Conservation (phyloP, 2,888 invertebrate species). For the Stramonita haemastoma region DNA sequence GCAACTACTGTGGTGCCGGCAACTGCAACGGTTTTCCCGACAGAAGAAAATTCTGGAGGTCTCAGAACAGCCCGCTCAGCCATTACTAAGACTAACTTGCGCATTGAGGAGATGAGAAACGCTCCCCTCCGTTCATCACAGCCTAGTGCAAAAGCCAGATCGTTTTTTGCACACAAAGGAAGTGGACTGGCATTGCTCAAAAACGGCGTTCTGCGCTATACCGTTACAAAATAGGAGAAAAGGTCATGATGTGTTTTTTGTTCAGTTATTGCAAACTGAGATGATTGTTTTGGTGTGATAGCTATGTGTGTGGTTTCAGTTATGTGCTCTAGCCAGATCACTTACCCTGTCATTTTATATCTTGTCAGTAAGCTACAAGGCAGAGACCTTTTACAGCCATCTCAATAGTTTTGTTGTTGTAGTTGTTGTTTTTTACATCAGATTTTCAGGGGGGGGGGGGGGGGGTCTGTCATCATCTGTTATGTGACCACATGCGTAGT, state of each 20-base stretch:
- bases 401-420: too few relatives aligned
- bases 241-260: neutral
- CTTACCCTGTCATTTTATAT: too few relatives aligned
- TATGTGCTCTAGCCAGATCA: too few relatives aligned
- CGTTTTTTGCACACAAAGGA: neutral
- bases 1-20: neutral
- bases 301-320: too few relatives aligned
- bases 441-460: too few relatives aligned
- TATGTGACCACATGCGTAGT: too few relatives aligned
- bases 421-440: too few relatives aligned
- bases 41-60: neutral
- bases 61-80: neutral
- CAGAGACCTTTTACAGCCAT: too few relatives aligned
- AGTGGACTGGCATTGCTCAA: slow-evolving; percentile 16
- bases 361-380: too few relatives aligned
- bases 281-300: too few relatives aligned
- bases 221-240: neutral
- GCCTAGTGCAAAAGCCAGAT: neutral
- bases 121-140: neutral
- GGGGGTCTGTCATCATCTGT: too few relatives aligned
- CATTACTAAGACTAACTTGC: slow-evolving; percentile 9
- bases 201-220: slow-evolving; percentile 15
- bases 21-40: neutral
- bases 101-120: slow-evolving; percentile 21
- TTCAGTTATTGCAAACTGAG: too few relatives aligned